Evolutionary conservation across 2,797 vertebrate species (phyloP), one percentile per base, ranked within the genome.

Genomic region (Salmo trutta): DNA sequence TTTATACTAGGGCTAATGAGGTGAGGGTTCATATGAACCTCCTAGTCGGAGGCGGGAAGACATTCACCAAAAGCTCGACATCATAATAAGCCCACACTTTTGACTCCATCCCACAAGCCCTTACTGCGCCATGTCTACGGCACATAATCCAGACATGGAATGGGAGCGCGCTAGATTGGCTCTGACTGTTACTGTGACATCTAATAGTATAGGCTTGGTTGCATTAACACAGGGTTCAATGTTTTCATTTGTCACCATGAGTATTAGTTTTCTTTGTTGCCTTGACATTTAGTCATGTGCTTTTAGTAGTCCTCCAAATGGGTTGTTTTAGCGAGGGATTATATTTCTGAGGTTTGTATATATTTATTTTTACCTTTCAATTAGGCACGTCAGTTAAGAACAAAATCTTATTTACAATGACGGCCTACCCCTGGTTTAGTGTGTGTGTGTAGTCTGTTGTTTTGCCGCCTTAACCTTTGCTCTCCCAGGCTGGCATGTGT

Each of bases 401-500:
- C 6, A 36, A 7, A 7, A 36, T 36, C 36, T 36, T 36, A 36
- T 36, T 36, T 36, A 36, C 36, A 36, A 7, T 36, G 36, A 36
- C 1, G 33, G 36, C 36, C 36, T 7, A 36, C 36, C 6, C 6
- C n/a, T n/a, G 19, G 14, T 14, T 71, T 62, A 31, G 65, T 15
- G 3, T 66, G 64, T 29, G 24, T 17, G 52, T 29, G 3, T 29
- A 47, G 41, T 47, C 41, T 14, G 10, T 73, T 54, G 71, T 73
- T 41, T 69, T 68, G 71, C 36, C 24, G n/a, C 74, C 74, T 79
- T 70, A 72, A 79, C 77, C 27, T 16, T 69, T 29, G 3, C 5
- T 14, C 14, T 74, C 75, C 76, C 88, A 99, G 98, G 98, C 92
- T 99, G 98, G 98, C 98, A 99, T n/a, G 98, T 99, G 52, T 99